Conservation (phyloP, 2,797 vertebrate species). For the Hafferia zeledoni region DNA sequence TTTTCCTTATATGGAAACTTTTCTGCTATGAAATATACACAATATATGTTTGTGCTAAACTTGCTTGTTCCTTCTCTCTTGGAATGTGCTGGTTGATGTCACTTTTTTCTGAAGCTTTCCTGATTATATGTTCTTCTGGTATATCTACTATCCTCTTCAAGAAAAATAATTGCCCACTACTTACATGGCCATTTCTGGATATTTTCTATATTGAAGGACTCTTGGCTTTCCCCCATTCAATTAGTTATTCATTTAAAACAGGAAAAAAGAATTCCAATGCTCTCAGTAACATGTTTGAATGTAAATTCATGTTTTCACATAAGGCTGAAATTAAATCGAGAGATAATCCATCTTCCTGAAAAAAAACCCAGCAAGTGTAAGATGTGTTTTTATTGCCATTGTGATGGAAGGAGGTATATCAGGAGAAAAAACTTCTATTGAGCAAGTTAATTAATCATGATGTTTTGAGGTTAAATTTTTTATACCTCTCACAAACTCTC, state of each 20-base stretch:
- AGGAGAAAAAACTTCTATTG: neutral
- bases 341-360: neutral
- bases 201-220: neutral
- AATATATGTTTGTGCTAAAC: neutral
- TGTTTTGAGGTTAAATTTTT: neutral
- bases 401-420: neutral
- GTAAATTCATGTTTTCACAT: neutral
- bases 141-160: neutral
- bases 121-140: neutral
- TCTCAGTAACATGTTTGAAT: slow-evolving; percentile 26
- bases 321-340: neutral
- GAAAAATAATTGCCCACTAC: neutral
- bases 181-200: neutral
- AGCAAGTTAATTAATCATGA: neutral
- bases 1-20: neutral
- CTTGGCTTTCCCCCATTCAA: neutral
- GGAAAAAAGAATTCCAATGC: neutral
- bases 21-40: neutral
- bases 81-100: neutral
- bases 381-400: neutral
- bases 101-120: neutral
- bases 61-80: neutral
- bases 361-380: neutral
- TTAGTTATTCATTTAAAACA: neutral
- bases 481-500: neutral